phyloP scores from a whole-genome alignment of 2,888 invertebrate species.

The Cyrtodaria siliqua region DNA sequence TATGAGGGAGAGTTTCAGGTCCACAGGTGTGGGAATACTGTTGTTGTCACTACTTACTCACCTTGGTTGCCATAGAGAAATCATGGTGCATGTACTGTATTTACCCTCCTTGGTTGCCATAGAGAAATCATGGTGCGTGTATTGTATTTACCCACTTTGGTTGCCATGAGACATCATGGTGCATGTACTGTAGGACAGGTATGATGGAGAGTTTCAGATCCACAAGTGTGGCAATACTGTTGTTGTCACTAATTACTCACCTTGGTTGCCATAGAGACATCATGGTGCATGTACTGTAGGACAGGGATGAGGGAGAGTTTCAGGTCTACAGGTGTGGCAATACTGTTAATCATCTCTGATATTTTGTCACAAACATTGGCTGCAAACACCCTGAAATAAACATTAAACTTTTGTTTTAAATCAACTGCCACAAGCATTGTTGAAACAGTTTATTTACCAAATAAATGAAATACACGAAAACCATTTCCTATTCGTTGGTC shows the following conservation, averaged over 20 bases:
- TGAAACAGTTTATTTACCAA: too few species aligned
- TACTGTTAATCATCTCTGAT: constrained; percentile 97
- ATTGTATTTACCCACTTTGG: constrained; percentile 88
- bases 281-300: constrained; percentile 97
- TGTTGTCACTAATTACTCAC: constrained; percentile 87
- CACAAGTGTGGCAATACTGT: too few species aligned
- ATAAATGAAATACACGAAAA: too few species aligned
- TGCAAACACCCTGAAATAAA: constrained; percentile 92
- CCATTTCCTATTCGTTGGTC: too few species aligned
- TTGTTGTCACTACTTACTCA: too few species aligned
- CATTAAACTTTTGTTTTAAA: too few species aligned
- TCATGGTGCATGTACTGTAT: too few species aligned
- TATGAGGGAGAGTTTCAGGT: constrained; percentile 95
- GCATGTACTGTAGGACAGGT: constrained; percentile 96
- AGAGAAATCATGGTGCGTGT: too few species aligned
- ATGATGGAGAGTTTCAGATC: constrained; percentile 94
- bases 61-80: too few species aligned
- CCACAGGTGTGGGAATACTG: constrained; percentile 96
- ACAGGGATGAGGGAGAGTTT: constrained; percentile 96
- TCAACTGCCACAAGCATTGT: too few species aligned
- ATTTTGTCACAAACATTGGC: constrained; percentile 98
- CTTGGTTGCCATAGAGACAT: constrained; percentile 91
- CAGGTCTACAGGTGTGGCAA: constrained; percentile 96
- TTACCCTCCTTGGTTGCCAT: too few species aligned
- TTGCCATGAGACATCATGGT: constrained; percentile 93